Evolutionary conservation across 2,888 invertebrate species (phyloP), one percentile per base, ranked within the genome.

Genomic region (Drosophila neoperkinsi): DNA sequence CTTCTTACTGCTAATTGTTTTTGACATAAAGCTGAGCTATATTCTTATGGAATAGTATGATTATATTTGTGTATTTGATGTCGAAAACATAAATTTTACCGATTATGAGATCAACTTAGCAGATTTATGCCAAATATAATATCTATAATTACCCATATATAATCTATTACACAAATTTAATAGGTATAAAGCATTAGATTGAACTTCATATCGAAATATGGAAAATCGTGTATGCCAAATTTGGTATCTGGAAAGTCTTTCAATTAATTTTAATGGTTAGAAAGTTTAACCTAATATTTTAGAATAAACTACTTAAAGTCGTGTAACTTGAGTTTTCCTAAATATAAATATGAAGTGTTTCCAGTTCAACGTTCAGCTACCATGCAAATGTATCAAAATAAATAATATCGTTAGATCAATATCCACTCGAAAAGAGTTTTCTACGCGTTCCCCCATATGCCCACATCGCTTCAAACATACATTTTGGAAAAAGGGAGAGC

Each of bases 401-500:
- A 11, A 41, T 41, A 10, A n/a, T 0, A 41, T 43, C 11, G 9
- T 46, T 25, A 4, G 4, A 46, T 25, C 25, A 25, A 25, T 25
- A 30, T 9, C 53, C 53, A 34, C 6, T 25, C 9, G 13, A 56
- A 38, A 11, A n/a, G 16, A 9, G 46, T 25, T 16, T 16, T 25
- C 46, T 25, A 25, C 13, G 1, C 25, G 2, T 16, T 21, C 31
- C 16, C 31, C 16, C 31, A 43, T 11, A 57, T 57, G 43, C 71
- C 58, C 62, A 25, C 25, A 2, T 25, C 18, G 25, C 30, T 30
- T 60, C 16, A 50, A 64, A 31, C 25, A 25, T 18, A 46, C 25
- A 49, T 56, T 57, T 62, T 36, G 38, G 9, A 25, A 38, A 38
- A 36, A 31, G 56, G 43, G 60, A 57, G 57, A 31, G 31, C 43